Conservation (phyloP, 1,140 invertebrate species). For the Elymnias hypermnestra region DNA sequence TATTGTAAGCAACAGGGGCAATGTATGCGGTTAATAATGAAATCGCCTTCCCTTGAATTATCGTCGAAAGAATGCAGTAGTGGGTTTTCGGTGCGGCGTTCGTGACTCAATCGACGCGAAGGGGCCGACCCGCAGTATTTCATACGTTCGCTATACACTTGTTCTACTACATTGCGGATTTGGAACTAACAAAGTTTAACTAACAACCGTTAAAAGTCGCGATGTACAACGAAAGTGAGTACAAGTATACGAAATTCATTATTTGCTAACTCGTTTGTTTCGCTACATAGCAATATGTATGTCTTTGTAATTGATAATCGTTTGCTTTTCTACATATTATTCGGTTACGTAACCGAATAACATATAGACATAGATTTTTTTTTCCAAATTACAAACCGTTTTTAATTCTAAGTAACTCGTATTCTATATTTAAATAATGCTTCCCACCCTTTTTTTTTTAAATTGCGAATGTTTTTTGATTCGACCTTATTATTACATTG, state of each 20-base stretch:
- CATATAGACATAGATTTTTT: constrained; percentile 11
- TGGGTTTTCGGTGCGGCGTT: constrained; percentile 39
- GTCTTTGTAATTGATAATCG: too few relatives aligned
- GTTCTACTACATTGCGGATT: constrained; percentile 15
- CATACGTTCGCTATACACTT: constrained; percentile 18
- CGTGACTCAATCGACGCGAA: constrained; percentile 58
- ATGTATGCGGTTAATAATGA: constrained; percentile 30
- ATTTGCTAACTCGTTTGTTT: constrained; percentile 12
- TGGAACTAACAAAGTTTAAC: not conserved
- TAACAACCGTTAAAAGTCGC: not conserved
- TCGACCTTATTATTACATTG: too few relatives aligned
- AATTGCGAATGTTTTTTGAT: too few relatives aligned
- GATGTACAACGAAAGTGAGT: constrained; percentile 7
- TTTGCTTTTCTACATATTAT: not conserved
- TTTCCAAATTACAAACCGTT: not conserved
- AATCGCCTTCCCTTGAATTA: constrained; percentile 30
- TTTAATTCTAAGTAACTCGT: not conserved
- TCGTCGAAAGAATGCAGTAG: constrained; percentile 37
- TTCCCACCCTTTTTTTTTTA: too few relatives aligned
- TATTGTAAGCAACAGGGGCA: constrained; percentile 11
- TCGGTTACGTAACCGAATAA: too few relatives aligned
- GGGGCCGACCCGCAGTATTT: constrained; percentile 37
- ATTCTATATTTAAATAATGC: too few relatives aligned
- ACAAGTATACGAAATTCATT: constrained; percentile 1
- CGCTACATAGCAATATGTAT: constrained; percentile 10